phyloP scores from a whole-genome alignment of 1,140 invertebrate genomes.

The Eupristina koningsbergeri region DNA sequence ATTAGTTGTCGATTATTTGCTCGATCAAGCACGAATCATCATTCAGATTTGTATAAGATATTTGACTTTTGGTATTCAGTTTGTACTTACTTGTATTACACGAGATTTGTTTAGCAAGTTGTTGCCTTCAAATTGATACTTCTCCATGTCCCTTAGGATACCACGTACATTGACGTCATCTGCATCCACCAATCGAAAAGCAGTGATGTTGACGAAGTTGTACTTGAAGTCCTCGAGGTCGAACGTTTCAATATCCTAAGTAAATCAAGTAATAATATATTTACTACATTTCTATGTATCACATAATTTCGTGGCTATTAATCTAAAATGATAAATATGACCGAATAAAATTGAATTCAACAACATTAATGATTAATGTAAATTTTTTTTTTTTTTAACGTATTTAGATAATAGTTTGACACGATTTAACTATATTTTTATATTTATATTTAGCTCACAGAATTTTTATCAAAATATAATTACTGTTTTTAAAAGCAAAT shows the following conservation, averaged over 20 bases:
- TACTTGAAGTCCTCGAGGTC: constrained; percentile 79
- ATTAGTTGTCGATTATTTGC: neutral
- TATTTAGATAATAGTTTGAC: too few relatives aligned
- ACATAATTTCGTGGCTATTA: neutral
- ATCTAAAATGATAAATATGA: neutral
- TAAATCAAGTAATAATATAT: neutral
- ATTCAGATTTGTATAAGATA: neutral
- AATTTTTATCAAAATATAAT: too few relatives aligned
- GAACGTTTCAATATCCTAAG: constrained; percentile 77
- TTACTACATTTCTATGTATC: neutral
- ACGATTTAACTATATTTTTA: too few relatives aligned
- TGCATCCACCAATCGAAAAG: constrained; percentile 77
- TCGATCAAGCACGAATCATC: neutral
- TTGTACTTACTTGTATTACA: constrained; percentile 74
- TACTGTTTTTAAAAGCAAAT: too few relatives aligned
- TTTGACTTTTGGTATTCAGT: neutral
- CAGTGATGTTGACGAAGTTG: constrained; percentile 80
- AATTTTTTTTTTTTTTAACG: too few relatives aligned
- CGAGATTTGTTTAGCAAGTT: constrained; percentile 75
- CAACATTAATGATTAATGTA: too few relatives aligned
- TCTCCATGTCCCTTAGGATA: constrained; percentile 79
- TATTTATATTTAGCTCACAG: too few relatives aligned
- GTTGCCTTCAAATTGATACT: constrained; percentile 74
- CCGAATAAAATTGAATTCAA: too few relatives aligned
- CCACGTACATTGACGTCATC: constrained; percentile 74